phyloP scores from a whole-genome alignment of 2,797 vertebrate genomes.

The Ara ararauna region DNA sequence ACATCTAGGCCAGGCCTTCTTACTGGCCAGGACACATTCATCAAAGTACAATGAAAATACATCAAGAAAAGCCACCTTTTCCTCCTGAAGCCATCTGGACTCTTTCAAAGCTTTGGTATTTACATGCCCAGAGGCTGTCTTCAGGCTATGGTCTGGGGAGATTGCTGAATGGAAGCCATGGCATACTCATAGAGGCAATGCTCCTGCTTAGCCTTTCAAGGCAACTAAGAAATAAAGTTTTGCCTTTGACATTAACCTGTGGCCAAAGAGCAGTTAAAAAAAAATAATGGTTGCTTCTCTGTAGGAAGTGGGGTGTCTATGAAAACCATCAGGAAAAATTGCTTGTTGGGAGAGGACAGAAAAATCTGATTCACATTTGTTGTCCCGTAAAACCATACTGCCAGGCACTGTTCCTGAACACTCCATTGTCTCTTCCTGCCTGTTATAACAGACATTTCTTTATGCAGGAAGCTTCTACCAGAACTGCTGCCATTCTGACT shows the following conservation, averaged over 20 bases:
- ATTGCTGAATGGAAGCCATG: background rate
- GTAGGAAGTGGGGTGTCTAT: background rate
- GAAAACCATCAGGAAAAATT: background rate
- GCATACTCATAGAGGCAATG: background rate
- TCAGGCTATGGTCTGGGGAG: background rate
- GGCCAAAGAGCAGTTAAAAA: background rate
- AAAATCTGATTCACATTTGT: background rate
- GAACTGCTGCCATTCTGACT: background rate
- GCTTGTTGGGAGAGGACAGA: background rate
- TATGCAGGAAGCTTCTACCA: background rate
- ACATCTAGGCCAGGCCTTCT: background rate
- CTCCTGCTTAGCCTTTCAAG: background rate
- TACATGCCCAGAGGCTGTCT: background rate
- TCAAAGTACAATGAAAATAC: constrained; percentile 6
- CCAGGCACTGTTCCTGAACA: background rate
- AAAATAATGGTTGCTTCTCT: background rate
- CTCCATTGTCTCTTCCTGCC: background rate
- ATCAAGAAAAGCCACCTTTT: background rate
- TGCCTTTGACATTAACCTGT: background rate
- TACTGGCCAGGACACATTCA: background rate
- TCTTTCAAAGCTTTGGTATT: constrained; percentile 27
- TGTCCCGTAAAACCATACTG: background rate
- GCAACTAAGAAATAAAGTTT: background rate
- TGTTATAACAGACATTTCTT: background rate
- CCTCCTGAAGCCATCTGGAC: constrained; percentile 17